Evolutionary conservation across 2,888 invertebrate genomes (phyloP), one percentile per base, ranked within the genome.

Genomic region (Cynaeus angustus): DNA sequence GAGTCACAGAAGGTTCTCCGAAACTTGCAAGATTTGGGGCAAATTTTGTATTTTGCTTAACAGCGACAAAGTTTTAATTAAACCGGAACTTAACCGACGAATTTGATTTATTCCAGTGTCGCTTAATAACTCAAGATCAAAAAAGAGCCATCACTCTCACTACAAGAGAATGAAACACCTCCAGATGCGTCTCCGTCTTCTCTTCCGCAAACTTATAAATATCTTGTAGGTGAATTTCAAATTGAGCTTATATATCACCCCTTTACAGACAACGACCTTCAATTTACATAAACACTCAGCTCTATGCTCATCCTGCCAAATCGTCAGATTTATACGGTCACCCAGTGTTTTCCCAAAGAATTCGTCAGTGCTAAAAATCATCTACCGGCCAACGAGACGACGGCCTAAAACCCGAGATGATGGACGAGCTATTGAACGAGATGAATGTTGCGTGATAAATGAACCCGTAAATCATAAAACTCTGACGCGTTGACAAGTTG

Each of bases 371-470:
- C 14, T 53, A 53, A 66, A 66, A 66, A 66, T 56, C 66, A 48
- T 13, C 66, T 14, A 43, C 33, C 41, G 37, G 41, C 65, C 65
- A 46, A 30, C 46, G 12, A 26, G 13, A 26, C 45, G 46, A 59
- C 59, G 59, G 30, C 46, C 48, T 37, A 59, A 58, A 59, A 48
- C 58, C 66, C 13, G 52, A 41, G 59, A 78, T 80, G 80, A 80
- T 79, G 77, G 77, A 80, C 78, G 80, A 80, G 75, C 75, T 73
- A 79, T 79, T 78, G 78, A 78, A 76, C 74, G 75, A 74, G 76
- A 75, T 77, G 77, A 75, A 75, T 75, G 77, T 65, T 71, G 71
- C 64, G 72, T 78, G 77, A 78, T 77, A 75, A 76, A 78, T 78
- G 75, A 75, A 73, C 71, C 75, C 72, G 72, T 78, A 77, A 77